Conservation (phyloP, 2,113 vertebrate species). For the Psilopsiagon aurifrons region DNA sequence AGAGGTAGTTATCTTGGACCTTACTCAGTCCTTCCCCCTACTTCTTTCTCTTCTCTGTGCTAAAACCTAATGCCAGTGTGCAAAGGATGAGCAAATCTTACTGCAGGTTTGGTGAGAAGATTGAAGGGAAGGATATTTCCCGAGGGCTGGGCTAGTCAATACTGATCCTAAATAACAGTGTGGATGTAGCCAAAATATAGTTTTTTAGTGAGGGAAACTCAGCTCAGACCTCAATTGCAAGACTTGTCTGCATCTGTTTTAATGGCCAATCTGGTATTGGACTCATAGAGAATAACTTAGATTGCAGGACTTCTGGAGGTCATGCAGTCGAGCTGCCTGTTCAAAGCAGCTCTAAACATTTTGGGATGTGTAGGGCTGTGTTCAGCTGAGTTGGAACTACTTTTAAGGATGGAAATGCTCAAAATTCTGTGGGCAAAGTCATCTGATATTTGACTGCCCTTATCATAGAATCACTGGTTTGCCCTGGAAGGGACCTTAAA, state of each 20-base stretch:
- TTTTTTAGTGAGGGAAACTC: background rate
- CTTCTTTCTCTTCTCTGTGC: background rate
- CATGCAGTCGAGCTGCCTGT: background rate
- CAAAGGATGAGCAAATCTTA: background rate
- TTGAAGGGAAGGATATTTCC: background rate
- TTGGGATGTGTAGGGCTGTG: background rate
- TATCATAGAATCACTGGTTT: background rate
- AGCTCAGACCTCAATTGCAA: background rate
- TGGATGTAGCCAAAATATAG: background rate
- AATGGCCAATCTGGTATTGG: accelerated
- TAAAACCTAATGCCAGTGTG: background rate
- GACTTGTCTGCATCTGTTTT: background rate
- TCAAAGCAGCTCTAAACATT: background rate
- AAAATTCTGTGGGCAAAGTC: background rate
- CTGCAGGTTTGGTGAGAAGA: background rate
- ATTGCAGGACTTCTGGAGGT: background rate
- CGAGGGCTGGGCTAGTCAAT: background rate
- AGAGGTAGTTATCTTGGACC: background rate
- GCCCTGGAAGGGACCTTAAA: background rate
- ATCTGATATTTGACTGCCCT: background rate
- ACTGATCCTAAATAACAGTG: background rate
- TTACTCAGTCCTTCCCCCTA: background rate
- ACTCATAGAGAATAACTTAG: background rate
- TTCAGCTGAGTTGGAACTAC: background rate
- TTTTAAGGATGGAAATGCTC: background rate